These are phyloP conservation scores for Chymomyza costata DNA, from an alignment of 1,140 invertebrate species.

Conservation along the genomic window DNA sequence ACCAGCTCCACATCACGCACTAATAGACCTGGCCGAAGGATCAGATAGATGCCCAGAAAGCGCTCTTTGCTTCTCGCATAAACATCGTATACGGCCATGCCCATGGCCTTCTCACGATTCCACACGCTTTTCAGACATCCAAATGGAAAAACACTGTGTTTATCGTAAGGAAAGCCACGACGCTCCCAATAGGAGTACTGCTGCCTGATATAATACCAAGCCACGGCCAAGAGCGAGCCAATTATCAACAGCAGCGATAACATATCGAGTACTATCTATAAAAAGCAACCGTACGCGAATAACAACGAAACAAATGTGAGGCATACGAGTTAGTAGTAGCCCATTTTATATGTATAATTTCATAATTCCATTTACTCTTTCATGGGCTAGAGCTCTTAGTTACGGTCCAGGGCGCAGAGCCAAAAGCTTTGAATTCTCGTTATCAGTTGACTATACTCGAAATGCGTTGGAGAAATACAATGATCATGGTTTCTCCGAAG, in stretches of 20 bases:
- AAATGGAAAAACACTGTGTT: constrained; percentile 44
- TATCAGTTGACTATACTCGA: too few species aligned
- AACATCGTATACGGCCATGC: constrained; percentile 49
- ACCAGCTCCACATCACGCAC: constrained; percentile 76
- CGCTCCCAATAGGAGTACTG: constrained; percentile 56
- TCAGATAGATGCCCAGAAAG: constrained; percentile 61
- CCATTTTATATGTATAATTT: constrained; percentile 28
- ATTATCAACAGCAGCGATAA: constrained; percentile 31
- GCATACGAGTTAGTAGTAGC: neutral
- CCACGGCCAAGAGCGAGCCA: constrained; percentile 27
- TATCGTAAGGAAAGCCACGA: constrained; percentile 43
- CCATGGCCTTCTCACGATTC: constrained; percentile 49
- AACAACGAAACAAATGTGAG: constrained; percentile 13
- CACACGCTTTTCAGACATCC: constrained; percentile 51
- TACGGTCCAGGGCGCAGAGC: too few species aligned
- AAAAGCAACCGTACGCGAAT: neutral
- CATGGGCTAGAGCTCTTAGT: neutral
- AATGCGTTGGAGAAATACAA: too few species aligned
- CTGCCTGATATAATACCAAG: constrained; percentile 48
- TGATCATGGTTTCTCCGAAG: too few species aligned
- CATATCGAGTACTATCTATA: constrained; percentile 20
- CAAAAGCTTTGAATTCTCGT: too few species aligned
- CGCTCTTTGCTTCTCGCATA: constrained; percentile 50
- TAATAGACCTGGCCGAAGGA: constrained; percentile 74
- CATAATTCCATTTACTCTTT: constrained; percentile 23